Evolutionary conservation across 2,888 invertebrate species (phyloP), one percentile per base, ranked within the genome.

Genomic region (Prosopocoilus inquinatus): DNA sequence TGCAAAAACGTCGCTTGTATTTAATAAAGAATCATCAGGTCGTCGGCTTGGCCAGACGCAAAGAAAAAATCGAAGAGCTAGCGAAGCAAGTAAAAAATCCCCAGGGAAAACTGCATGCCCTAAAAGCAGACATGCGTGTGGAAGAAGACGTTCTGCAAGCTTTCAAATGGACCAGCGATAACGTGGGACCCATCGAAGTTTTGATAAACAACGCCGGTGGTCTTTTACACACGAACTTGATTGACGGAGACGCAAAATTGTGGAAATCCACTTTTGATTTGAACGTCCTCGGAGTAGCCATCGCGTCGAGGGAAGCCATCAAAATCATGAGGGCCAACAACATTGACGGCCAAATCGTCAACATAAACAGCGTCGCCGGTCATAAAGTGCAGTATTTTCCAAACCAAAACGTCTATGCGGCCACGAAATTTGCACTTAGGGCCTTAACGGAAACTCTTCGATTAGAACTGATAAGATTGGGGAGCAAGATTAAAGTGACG

Each of bases 351-450:
- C 70, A 72, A 45, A 67, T 72, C 20, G 64, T 72, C 2, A 68
- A 72, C 46, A 68, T 72, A 1, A 71, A 70, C 49, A 70, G 70
- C 44, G 55, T 69, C 20, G 58, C 64, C 4, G 72, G 72, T 1
- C 71, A 71, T 50, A 54, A 56, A 8, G 63, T 69, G 2, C 51
- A 63, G 5, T 39, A 61, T 39, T 51, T 67, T 36, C 70, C 69
- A 1, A 45, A 57, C 3, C 43, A 62, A n/a, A 65, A 63, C 46
- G 59, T 64, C 8, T 67, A 67, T 46, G 49, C 60, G 3, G 63
- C 65, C 15, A 61, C 63, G 3, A 67, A 67, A 55, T 56, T 53
- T 46, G 67, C 65, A 5, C 61, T 67, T 7, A 65, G 62, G 15
- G 64, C 65, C 1, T 48, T 66, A 3, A 59, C 62, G 2, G 60